These are phyloP conservation scores for Corythornis vintsioides DNA, from an alignment of 2,113 vertebrate genomes.

Conservation along the genomic window DNA sequence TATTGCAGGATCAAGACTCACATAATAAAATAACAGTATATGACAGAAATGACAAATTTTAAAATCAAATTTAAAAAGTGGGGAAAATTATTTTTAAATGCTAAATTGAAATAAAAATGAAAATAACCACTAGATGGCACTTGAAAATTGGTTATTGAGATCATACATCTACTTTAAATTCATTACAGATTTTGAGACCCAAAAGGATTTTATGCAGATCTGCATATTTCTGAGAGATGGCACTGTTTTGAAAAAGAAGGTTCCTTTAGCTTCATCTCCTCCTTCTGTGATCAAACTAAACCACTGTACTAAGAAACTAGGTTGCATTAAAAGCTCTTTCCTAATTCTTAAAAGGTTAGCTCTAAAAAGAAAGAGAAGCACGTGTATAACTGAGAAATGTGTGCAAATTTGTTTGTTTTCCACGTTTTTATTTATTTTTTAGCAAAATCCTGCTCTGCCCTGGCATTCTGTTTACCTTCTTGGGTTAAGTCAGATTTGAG, in stretches of 20 bases:
- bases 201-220: neutral
- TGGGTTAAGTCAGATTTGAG: neutral
- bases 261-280: neutral
- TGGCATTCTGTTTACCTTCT: neutral
- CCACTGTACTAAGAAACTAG: neutral
- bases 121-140: conserved; percentile 78
- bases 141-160: conserved; percentile 52
- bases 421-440: neutral
- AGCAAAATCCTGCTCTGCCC: neutral
- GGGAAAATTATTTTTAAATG: neutral
- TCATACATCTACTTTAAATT: neutral
- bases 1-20: neutral
- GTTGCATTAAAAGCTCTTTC: neutral
- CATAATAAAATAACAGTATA: neutral
- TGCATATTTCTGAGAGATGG: neutral
- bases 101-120: neutral
- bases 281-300: neutral
- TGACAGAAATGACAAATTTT: neutral
- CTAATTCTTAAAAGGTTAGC: neutral
- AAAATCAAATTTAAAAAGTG: neutral
- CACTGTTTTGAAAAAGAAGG: neutral
- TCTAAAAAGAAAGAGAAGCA: neutral
- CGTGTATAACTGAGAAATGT: neutral
- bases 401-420: neutral
- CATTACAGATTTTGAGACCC: neutral